Base-by-base conservation (phyloP, 1,140 invertebrate species). In the Dendrolimus kikuchii region DNA sequence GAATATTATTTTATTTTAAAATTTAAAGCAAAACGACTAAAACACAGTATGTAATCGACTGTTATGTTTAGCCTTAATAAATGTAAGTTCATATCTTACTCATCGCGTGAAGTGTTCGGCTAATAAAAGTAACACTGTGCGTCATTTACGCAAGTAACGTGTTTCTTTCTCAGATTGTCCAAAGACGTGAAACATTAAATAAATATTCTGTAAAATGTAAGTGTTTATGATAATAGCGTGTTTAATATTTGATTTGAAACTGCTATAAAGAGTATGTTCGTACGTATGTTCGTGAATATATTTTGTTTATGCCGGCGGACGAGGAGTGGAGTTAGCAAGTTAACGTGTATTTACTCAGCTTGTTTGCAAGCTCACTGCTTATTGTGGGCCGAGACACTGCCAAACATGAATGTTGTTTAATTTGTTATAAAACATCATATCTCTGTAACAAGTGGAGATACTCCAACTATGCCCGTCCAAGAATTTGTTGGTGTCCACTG, bases 281-380 rank as follows among this genome's bases (percentile, higher is more conserved):
- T 23, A 48, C 55, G 52, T 60, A 60, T 55, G 55, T 1, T 23
- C 23, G 23, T 23, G 23, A 23, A 23, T 23, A 23, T 23, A 23
- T 23, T 2, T 23, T 23, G 23, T 23, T 23, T 23, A 23, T 2
- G 1, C 23, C 23, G 23, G 52, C 40, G 9, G 46, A 40, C 48
- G 57, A 57, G 59, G 64, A 67, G 52, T 60, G 46, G 66, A 64
- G 58, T 62, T 61, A 59, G 66, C 59, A 49, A 70, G 70, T 77
- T 72, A 75, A 62, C 70, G 56, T 56, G 54, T 77, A 67, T 78
- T 81, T 78, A 62, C 69, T 46, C 63, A 67, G 64, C 48, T 59
- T 81, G 77, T 78, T 77, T 75, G 67, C 64, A 49, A 58, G 59
- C 49, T 57, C 66, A 45, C 62, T 68, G 74, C 73, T 76, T 72